Evolutionary conservation across 2,888 invertebrate species (phyloP).

Genomic region (Trachelus troglodyta): DNA sequence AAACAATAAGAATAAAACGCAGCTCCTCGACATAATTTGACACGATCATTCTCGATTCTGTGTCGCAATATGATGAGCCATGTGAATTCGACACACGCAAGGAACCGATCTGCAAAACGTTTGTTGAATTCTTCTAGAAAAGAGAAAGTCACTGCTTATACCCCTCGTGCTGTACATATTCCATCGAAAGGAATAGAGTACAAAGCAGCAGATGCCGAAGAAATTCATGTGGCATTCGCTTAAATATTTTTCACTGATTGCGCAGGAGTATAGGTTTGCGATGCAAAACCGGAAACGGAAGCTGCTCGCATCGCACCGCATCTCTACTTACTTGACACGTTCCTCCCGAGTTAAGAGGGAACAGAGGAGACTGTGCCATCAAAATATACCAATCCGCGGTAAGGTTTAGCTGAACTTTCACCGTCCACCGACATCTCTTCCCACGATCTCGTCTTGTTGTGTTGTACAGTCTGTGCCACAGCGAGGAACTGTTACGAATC

Average conservation of each 20-base stretch:
- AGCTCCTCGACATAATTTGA: slow-evolving; percentile 45
- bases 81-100: too few species aligned
- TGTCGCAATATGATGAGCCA: too few species aligned
- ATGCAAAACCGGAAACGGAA: slow-evolving; percentile 23
- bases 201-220: too few species aligned
- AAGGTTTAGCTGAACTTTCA: slow-evolving; percentile 45
- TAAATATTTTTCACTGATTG: too few species aligned
- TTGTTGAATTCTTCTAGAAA: too few species aligned
- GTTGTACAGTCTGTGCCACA: background rate
- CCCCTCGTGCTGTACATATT: too few species aligned
- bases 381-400: slow-evolving; percentile 36
- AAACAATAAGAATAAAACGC: slow-evolving; percentile 36
- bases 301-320: slow-evolving; percentile 3
- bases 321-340: background rate
- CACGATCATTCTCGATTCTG: slow-evolving; percentile 2
- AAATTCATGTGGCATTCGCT: too few species aligned
- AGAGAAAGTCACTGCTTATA: too few species aligned
- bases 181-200: too few species aligned
- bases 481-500: background rate
- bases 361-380: slow-evolving; percentile 25
- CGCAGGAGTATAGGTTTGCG: background rate
- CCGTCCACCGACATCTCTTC: slow-evolving; percentile 28
- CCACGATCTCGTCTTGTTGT: slow-evolving; percentile 29
- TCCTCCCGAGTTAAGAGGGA: slow-evolving; percentile 17
- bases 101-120: too few species aligned